Percentiles rank a stretch among this genome's conserved stretches.
phyloP scores from a whole-genome alignment of 2,797 vertebrate species.

The Acanthopagrus latus region DNA sequence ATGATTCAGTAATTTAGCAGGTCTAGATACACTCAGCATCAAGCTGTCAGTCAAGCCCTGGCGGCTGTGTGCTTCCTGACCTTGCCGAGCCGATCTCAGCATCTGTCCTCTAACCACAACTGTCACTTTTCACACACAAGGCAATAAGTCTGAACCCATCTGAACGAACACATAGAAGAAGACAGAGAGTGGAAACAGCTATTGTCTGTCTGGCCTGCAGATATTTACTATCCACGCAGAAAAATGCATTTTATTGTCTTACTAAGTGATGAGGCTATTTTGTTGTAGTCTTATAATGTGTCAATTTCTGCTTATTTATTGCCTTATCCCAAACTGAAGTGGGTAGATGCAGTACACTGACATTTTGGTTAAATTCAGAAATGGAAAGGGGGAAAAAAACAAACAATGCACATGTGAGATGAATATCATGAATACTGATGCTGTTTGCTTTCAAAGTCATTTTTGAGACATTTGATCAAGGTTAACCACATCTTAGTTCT shows the following conservation, averaged over 20 bases:
- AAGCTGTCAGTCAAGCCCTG: conserved; percentile 75
- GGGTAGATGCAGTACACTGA: neutral
- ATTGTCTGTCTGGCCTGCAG: conserved; percentile 25
- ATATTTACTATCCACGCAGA: conserved; percentile 6
- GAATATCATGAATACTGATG: conserved; percentile 10
- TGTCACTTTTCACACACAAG: conserved; percentile 66
- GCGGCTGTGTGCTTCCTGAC: conserved; percentile 66
- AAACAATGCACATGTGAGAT: neutral
- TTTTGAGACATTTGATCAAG: conserved; percentile 22
- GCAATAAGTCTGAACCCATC: conserved; percentile 65
- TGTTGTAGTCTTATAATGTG: neutral
- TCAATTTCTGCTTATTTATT: neutral
- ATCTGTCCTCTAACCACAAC: conserved; percentile 73
- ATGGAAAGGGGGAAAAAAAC: neutral
- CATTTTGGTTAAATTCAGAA: conserved; percentile 2
- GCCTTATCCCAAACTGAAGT: neutral
- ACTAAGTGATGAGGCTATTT: neutral
- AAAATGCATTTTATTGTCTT: neutral
- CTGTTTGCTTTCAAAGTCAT: conserved; percentile 37
- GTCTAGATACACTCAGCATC: conserved; percentile 55
- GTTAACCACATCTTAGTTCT: conserved; percentile 22
- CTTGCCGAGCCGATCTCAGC: conserved; percentile 64
- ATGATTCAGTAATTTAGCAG: conserved; percentile 69
- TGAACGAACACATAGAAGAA: conserved; percentile 58
- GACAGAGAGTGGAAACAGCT: conserved; percentile 29